These are phyloP conservation scores for Rhodophaea formosa DNA, from an alignment of 2,888 invertebrate genomes.

Conservation along the genomic window DNA sequence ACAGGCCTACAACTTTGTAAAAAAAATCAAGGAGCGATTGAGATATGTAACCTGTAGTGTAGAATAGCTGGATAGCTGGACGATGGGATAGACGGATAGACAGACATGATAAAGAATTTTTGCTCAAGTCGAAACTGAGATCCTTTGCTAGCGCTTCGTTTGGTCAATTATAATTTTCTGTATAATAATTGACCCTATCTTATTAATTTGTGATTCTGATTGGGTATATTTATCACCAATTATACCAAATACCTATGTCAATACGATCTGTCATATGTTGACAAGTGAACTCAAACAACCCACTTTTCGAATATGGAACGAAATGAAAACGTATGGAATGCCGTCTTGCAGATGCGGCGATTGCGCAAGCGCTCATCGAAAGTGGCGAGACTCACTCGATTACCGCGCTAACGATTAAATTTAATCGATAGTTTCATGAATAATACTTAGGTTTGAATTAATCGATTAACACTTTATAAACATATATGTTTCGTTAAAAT, in stretches of 20 bases:
- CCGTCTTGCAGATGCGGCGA: constrained; percentile 39
- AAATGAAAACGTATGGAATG: constrained; percentile 41
- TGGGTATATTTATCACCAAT: too few relatives aligned
- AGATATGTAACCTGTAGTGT: too few relatives aligned
- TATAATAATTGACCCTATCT: too few relatives aligned
- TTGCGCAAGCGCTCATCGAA: constrained; percentile 59
- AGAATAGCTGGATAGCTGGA: too few relatives aligned
- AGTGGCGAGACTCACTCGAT: constrained; percentile 51
- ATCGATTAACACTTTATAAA: neutral
- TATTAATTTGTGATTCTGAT: too few relatives aligned
- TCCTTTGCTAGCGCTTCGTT: too few relatives aligned
- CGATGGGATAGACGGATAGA: too few relatives aligned
- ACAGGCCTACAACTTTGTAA: neutral
- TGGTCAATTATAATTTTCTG: too few relatives aligned
- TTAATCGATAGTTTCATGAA: neutral
- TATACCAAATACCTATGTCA: too few relatives aligned
- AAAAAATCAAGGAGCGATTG: too few relatives aligned
- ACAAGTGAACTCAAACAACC: constrained; percentile 1
- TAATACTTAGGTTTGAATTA: neutral
- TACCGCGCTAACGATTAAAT: constrained; percentile 41
- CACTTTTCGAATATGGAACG: constrained; percentile 34
- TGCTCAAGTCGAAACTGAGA: too few relatives aligned
- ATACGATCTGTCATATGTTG: neutral
- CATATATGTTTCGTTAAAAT: neutral
- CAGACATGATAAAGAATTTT: too few relatives aligned